Percentiles rank a stretch among this genome's conserved stretches.
These are phyloP conservation scores for Pterobdella sp. DNA, from an alignment of 2,888 invertebrate genomes.

Conservation along the genomic window DNA sequence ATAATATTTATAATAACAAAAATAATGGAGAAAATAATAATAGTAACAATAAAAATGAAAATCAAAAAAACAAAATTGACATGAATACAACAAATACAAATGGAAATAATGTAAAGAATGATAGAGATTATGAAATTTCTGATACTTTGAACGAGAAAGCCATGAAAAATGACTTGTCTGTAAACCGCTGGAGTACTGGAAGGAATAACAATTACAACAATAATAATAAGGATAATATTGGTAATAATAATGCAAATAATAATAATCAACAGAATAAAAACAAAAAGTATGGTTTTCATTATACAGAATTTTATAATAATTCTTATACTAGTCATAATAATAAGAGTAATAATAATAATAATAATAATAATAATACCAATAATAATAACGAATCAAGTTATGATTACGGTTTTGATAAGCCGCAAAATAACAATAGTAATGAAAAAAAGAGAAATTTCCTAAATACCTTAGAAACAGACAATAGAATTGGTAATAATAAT, in stretches of 20 bases:
- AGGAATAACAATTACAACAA: background rate
- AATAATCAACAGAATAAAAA: background rate
- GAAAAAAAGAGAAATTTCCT: no score
- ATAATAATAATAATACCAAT: background rate
- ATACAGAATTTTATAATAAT: background rate
- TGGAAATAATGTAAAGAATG: background rate
- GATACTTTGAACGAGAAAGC: background rate
- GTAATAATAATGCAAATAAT: slow-evolving; percentile 38
- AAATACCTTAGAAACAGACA: no score
- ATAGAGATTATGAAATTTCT: background rate
- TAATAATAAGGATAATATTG: background rate
- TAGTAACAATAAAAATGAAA: background rate
- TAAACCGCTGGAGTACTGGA: background rate
- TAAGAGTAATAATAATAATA: slow-evolving; percentile 5
- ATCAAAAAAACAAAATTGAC: background rate
- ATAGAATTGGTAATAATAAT: no score
- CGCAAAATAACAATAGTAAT: background rate
- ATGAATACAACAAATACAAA: background rate
- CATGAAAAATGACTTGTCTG: background rate
- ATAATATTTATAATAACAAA: background rate
- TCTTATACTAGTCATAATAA: background rate
- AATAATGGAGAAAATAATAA: background rate
- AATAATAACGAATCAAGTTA: background rate
- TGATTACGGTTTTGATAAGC: background rate
- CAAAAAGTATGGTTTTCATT: background rate